Evolutionary conservation across 2,113 vertebrate genomes (phyloP).

Genomic region (Gymnarchus niloticus): DNA sequence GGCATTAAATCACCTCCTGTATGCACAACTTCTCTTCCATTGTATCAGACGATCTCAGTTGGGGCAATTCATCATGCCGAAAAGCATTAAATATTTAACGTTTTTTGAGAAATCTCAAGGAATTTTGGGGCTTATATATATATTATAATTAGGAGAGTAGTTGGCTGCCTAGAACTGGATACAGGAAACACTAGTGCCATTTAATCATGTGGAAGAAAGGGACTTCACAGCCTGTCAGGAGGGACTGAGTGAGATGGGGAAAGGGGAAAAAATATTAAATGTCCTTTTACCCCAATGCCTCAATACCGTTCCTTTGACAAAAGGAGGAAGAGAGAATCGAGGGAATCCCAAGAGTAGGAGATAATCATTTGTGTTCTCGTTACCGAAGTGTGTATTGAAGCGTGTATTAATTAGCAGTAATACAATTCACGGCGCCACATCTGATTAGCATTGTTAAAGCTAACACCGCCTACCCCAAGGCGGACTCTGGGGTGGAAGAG

Average conservation of each 20-base stretch:
- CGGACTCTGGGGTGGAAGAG: neutral
- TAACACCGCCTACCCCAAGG: constrained; percentile 2
- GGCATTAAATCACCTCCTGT: neutral
- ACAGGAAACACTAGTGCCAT: neutral
- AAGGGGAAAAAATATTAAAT: neutral
- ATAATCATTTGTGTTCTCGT: constrained; percentile 17
- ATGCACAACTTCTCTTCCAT: neutral
- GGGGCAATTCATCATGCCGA: neutral
- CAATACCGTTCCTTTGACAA: neutral
- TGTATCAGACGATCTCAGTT: neutral
- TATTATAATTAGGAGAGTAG: neutral
- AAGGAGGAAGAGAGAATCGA: neutral
- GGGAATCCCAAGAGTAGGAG: neutral
- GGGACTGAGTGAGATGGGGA: neutral
- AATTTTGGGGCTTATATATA: neutral
- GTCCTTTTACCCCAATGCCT: neutral
- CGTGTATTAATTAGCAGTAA: constrained; percentile 29
- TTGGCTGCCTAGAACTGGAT: neutral
- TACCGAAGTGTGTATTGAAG: constrained; percentile 13
- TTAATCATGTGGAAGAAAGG: constrained; percentile 1
- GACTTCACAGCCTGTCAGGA: neutral
- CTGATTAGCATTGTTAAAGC: constrained; percentile 12
- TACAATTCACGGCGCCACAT: constrained; percentile 26
- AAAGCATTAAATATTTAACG: neutral
- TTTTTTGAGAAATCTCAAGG: neutral